phyloP scores from a whole-genome alignment of 2,888 invertebrate species.

The Resseliella maxima region DNA sequence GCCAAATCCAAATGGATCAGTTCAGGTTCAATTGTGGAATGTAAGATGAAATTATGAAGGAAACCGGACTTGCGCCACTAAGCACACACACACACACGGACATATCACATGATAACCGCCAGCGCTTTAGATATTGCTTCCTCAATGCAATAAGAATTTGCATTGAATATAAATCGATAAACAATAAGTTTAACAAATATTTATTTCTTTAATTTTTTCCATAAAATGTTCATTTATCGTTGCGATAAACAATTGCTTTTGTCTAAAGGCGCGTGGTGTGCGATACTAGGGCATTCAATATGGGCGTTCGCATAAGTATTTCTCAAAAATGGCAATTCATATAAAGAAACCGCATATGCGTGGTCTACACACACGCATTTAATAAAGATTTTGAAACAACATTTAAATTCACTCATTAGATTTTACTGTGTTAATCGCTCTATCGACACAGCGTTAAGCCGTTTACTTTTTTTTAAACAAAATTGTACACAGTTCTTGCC shows the following conservation, averaged over 20 bases:
- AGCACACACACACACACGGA: neutral
- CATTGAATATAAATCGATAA: neutral
- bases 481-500: neutral
- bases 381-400: neutral
- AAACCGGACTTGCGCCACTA: conserved; percentile 23
- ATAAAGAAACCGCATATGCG: neutral
- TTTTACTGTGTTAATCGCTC: conserved; percentile 21
- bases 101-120: neutral
- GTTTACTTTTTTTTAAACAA: neutral
- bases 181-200: neutral
- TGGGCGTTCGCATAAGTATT: neutral
- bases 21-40: neutral
- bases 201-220: neutral
- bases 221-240: neutral
- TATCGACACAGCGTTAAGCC: neutral
- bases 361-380: neutral
- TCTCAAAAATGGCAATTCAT: neutral
- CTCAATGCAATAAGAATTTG: neutral
- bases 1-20: too few relatives aligned
- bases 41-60: neutral
- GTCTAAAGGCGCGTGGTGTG: neutral
- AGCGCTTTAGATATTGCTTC: neutral
- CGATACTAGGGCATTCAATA: neutral
- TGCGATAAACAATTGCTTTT: conserved; percentile 8
- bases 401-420: neutral